Base-by-base conservation (phyloP, 2,113 vertebrate species). In the Aplodontia rufa region DNA sequence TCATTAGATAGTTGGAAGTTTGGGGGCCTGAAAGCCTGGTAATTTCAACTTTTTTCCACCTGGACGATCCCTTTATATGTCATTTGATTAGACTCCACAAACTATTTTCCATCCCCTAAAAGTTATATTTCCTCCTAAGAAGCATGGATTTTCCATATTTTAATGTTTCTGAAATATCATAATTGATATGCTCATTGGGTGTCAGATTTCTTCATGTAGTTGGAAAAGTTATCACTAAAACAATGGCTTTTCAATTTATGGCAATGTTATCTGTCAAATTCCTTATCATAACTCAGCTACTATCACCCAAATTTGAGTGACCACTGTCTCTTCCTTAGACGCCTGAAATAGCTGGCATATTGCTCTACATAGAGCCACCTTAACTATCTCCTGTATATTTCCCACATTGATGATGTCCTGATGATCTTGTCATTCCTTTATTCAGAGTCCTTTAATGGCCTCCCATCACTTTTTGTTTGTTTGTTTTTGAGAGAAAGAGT, bases 111-210 rank as follows among this genome's bases (percentile, higher is more conserved):
- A 22, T 5, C 47, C 35, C 69, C 40, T 45, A 45, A 87, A 91
- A 83, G 81, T 49, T 92, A 1, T 47, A 72, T 92, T 93, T 30
- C 4, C 87, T 13, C 8, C 6, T 28, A 92, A 81, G 58, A 91
- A 93, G 5, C 40, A 74, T 84, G 16, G 13, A 28, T 87, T 86
- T 82, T 91, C 30, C 28, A 37, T 66, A 76, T 91, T 95, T 90
- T 72, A 90, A 71, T 92, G 30, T 76, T 91, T 90, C 22, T 90
- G 45, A 90, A 49, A 92, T 79, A 66, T 96, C 91, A 6, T 2
- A 42, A 24, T 28, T 81, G 22, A 47, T 85, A 40, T 49, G 60
- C 8, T 96, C 55, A 55, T 64, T 81, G 81, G 47, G 11, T 83
- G 8, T 75, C 45, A 9, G 30, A 24, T 75, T 80, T 87, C 14